phyloP scores from a whole-genome alignment of 2,888 invertebrate genomes.

The Cryptophagus acutangulus region DNA sequence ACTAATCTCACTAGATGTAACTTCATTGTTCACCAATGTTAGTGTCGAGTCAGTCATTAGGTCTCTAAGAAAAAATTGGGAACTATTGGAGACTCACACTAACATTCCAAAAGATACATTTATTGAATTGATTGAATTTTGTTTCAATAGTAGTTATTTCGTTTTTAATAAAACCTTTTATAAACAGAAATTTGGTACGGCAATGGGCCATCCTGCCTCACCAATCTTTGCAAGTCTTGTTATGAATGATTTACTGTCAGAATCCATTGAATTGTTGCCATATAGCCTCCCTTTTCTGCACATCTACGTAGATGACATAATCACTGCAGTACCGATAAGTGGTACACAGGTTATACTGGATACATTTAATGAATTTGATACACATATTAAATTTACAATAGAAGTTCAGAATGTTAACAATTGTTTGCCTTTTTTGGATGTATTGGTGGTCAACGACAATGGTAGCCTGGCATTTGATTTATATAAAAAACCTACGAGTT shows the following conservation, averaged over 20 bases:
- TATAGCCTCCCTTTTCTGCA: background rate
- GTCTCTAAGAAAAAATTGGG: background rate
- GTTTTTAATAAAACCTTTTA: background rate
- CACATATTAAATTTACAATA: slow-evolving; percentile 1
- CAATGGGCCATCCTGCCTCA: background rate
- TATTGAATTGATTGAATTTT: background rate
- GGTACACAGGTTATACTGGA: background rate
- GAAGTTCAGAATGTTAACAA: background rate
- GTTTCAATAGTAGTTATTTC: background rate
- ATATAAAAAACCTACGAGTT: background rate
- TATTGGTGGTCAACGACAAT: background rate
- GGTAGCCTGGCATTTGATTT: background rate
- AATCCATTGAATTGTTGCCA: background rate
- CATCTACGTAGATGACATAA: background rate
- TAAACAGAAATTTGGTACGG: background rate
- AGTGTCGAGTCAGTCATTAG: background rate
- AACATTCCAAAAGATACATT: background rate
- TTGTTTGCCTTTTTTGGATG: background rate
- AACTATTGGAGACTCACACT: background rate
- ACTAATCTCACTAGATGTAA: background rate
- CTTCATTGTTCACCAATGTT: background rate
- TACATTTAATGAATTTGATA: background rate
- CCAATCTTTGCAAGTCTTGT: background rate
- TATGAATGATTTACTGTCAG: background rate
- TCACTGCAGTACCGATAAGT: background rate